Base-by-base conservation (phyloP, 1,140 invertebrate genomes). In the Scylla paramamosain region DNA sequence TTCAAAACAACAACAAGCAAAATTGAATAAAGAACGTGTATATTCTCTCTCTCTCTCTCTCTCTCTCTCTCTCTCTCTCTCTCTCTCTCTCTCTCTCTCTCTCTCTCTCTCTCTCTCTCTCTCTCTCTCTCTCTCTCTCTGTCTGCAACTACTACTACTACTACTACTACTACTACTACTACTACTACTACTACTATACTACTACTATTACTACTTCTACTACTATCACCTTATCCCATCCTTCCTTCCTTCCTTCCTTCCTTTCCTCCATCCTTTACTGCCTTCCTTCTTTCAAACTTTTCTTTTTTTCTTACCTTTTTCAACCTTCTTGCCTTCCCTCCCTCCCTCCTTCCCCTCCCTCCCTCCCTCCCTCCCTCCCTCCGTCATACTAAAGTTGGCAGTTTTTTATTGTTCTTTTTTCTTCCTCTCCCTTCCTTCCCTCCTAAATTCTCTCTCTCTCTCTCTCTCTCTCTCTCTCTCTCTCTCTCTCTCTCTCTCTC, bases 111-210 rank as follows among this genome's bases (percentile, higher is more conserved):
- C 12, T 59, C 20, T 12, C 52, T 59, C 20, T 59, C 10, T 59
- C 52, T 59, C 52, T 16, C 52, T 12, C 20, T 59, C 20, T 59
- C 52, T 59, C 10, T 59, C 12, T 59, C 20, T 12, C 52, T 59
- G 0, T 59, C 10, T 59, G n/a, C n/a, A n/a, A 77, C n/a, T 25
- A n/a, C 67, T 12, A 77, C 67, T n/a, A 77, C 67, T 77, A 77
- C 67, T 12, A 77, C 25, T 77, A 77, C 67, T n/a, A 12, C 67
- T 77, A 77, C 67, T 77, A 77, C 67, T 77, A 77, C 67, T 25
- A n/a, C 67, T 77, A 77, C 67, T n/a, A 77, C 67, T 77, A 77
- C 67, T 77, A 77, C 67, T 77, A 77, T 77, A 77, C 67, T 77
- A 77, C 67, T 77, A 77, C 67, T 77, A 77, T 20, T 77, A 77